Evolutionary conservation across 1,140 invertebrate species (phyloP), one percentile per base, ranked within the genome.

Genomic region (Rhizoglyphus robini): DNA sequence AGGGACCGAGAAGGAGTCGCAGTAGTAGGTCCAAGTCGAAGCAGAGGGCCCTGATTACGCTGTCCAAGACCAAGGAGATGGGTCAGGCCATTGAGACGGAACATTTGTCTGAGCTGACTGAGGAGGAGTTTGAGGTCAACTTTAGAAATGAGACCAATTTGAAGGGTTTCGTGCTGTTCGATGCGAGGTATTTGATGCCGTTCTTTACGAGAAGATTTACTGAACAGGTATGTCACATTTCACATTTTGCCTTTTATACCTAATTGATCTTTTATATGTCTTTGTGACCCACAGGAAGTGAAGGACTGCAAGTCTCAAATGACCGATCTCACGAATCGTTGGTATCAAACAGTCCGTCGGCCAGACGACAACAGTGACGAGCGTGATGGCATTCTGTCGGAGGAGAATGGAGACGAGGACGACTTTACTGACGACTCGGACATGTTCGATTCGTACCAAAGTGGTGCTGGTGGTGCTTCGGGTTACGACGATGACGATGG

Each of bases 21-120:
- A 70, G 70, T 46, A 72, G 72, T 51, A 64, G 69, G 54, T 83
- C 86, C 59, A 87, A 87, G 73, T n/a, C 63, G 1, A 64, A 49
- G 41, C 15, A 59, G 4, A 4, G 27, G 2, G 15, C 15, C 11
- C 27, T 60, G 18, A 85, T 96, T 54, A 90, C 91, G 34, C 78
- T 96, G 31, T 95, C 90, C 70, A 97, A 97, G 81, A 97, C 93
- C 0, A 88, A 89, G 76, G 93, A 96, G 82, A 93, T 91, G 89
- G 93, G 93, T 25, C 89, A 94, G 78, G 84, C 92, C 5, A 89
- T 97, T 46, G 93, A 96, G 77, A 93, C 92, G 0, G 92, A 96
- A 74, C 91, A 95, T 78, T 75, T 96, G 51, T 96, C 92, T 3
- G 92, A 96, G 77, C 82, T 92, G 13, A 96, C 93, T 0, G 92